Base-by-base conservation (phyloP, 1,140 invertebrate genomes). In the Megalonaias nervosa region DNA sequence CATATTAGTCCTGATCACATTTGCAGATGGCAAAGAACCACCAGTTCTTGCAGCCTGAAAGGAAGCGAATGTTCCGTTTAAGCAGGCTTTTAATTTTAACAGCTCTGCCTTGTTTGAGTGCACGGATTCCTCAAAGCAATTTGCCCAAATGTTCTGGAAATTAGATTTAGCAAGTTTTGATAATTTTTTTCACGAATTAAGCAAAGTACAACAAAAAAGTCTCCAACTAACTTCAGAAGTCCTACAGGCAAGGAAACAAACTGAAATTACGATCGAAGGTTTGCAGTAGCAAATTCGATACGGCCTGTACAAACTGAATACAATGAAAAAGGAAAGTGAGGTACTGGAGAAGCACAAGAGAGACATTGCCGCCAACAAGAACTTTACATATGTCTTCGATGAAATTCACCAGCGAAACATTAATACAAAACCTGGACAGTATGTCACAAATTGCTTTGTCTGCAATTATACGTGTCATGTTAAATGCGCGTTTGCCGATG, bases 381-480 rank as follows among this genome's bases (percentile, higher is more conserved):
- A 83, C 58, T 81, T 81, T 48, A 26, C 26, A 59, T 79, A 81
- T 56, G 57, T 69, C 16, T 75, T 82, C 1, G 67, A 60, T 15
- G 74, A 81, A 67, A 72, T 61, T 16, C 58, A 70, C 6, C 70
- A 71, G 19, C 71, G 66, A 26, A 66, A 71, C n/a, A 66, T 71
- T 19, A 38, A 68, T 19, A 26, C 82, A 23, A 38, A 58, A 19
- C n/a, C 38, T 3, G 74, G 80, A 1, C 21, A 66, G 26, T 73
- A 74, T 70, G 69, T 75, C 11, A 83, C 80, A 2, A 83, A 83
- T 55, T 83, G 82, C 21, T 48, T 74, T 0, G 23, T 58, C 26
- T 83, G 82, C 56, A 75, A 83, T 69, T 74, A 31, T 26, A 83
- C 82, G 11, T 83, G 82, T 71, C 82, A 83, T 66, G 55, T 60